Evolutionary conservation across 1,140 invertebrate species (phyloP).

Genomic region (Asbolus verrucosus): DNA sequence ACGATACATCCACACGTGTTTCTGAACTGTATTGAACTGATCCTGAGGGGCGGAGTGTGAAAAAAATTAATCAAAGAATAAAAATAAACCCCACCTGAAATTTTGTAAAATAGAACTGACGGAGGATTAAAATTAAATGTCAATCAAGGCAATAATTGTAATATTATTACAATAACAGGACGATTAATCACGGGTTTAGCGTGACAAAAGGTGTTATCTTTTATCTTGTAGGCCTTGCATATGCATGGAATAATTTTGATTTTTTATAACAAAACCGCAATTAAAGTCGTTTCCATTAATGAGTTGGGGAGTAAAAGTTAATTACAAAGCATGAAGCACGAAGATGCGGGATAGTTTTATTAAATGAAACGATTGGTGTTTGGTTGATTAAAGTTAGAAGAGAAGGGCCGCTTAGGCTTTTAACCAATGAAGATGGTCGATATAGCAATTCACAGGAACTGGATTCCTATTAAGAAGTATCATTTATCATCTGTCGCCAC

Average conservation of each 20-base stretch:
- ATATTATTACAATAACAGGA: conserved; percentile 43
- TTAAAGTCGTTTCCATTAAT: conserved; percentile 31
- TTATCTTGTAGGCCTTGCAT: conserved; percentile 38
- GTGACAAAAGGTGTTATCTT: conserved; percentile 44
- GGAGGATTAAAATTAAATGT: conserved; percentile 42
- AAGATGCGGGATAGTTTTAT: conserved; percentile 36
- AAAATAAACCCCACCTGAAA: conserved; percentile 26
- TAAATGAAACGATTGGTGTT: conserved; percentile 48
- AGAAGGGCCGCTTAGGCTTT: conserved; percentile 54
- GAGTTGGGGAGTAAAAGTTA: conserved; percentile 35
- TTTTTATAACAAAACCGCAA: conserved; percentile 35
- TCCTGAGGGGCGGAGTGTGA: background rate
- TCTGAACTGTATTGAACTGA: too few species aligned
- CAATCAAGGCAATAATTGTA: conserved; percentile 39
- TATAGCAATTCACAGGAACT: conserved; percentile 57
- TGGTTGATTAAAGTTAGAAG: conserved; percentile 58
- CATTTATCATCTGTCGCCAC: conserved; percentile 61
- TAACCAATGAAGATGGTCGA: conserved; percentile 57
- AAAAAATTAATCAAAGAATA: background rate
- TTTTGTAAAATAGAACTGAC: conserved; percentile 15
- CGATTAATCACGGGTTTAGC: conserved; percentile 42
- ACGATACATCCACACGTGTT: too few species aligned
- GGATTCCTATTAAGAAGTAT: conserved; percentile 61
- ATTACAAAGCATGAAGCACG: conserved; percentile 24
- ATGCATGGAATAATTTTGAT: conserved; percentile 34